phyloP scores from a whole-genome alignment of 1,140 invertebrate genomes.

The Drosophila pseudoananassae region DNA sequence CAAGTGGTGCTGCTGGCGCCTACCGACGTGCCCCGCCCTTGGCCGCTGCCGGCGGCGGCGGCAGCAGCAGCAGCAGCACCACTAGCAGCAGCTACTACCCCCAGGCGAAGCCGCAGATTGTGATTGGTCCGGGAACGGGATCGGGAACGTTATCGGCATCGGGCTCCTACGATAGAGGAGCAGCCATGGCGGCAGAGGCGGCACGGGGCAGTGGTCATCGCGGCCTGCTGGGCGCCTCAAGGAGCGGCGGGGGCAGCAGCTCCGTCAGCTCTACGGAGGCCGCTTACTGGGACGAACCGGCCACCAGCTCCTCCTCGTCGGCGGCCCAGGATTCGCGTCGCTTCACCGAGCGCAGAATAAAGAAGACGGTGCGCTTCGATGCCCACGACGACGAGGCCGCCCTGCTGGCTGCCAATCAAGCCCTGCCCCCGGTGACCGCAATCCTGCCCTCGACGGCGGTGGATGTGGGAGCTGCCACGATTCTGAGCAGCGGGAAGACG shows the following conservation, averaged over 20 bases:
- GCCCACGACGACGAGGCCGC: conserved; percentile 85
- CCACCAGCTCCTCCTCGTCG: conserved; percentile 59
- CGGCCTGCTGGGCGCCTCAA: conserved; percentile 27
- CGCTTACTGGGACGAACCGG: conserved; percentile 67
- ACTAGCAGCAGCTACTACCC: conserved; percentile 75
- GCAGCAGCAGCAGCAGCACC: conserved; percentile 73
- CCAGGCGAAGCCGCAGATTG: conserved; percentile 72
- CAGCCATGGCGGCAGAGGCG: conserved; percentile 51
- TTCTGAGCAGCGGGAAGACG: conserved; percentile 84
- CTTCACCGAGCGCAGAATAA: conserved; percentile 92
- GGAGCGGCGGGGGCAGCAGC: conserved; percentile 69
- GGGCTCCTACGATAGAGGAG: conserved; percentile 58
- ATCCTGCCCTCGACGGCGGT: conserved; percentile 78
- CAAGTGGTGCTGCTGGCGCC: conserved; percentile 52
- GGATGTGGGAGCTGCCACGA: conserved; percentile 79
- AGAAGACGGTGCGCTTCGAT: conserved; percentile 95
- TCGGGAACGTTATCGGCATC: conserved; percentile 34
- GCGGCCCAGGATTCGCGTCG: conserved; percentile 86
- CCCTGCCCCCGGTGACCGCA: conserved; percentile 76
- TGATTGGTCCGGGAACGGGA: conserved; percentile 57
- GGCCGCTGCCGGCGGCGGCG: conserved; percentile 62
- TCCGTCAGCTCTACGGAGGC: conserved; percentile 71
- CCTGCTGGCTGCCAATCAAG: conserved; percentile 22
- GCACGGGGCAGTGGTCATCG: conserved; percentile 75
- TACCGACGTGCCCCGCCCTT: conserved; percentile 75